A percentile compares a stretch with the other conserved stretches of the same genome.
phyloP scores from a whole-genome alignment of 2,797 vertebrate species.

The Enteromius radiatus region DNA sequence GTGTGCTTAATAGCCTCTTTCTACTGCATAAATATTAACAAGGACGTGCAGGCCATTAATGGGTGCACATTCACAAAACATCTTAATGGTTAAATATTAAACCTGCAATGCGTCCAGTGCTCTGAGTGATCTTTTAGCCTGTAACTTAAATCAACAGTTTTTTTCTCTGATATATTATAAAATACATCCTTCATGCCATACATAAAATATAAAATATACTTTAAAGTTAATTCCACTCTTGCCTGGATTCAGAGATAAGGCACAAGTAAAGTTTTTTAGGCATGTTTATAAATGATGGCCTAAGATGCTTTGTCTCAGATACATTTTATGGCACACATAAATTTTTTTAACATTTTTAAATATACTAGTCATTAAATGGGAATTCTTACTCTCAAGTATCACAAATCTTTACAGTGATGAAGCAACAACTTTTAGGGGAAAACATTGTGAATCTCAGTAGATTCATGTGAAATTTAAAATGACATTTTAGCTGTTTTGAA shows the following conservation, averaged over 20 bases:
- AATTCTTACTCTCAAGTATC: not conserved
- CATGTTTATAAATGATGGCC: not conserved
- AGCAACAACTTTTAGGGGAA: not conserved
- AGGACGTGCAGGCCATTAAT: conserved; percentile 13
- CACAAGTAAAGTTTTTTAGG: not conserved
- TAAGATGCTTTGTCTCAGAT: not conserved
- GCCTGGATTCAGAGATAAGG: no score
- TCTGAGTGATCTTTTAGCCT: not conserved
- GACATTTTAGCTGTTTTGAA: not conserved
- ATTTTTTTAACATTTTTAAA: not conserved
- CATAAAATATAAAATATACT: not conserved
- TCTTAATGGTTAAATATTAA: conserved; percentile 40
- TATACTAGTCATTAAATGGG: not conserved
- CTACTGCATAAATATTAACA: conserved; percentile 36
- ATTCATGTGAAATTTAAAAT: not conserved
- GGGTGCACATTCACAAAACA: conserved; percentile 19
- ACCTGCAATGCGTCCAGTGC: not conserved
- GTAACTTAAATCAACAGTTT: not conserved
- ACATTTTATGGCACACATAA: not conserved
- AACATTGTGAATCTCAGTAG: not conserved
- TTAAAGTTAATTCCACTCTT: not conserved
- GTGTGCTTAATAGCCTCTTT: not conserved
- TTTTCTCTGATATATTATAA: not conserved
- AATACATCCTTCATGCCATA: not conserved
- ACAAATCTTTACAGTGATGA: not conserved